Evolutionary conservation across 2,888 invertebrate species (phyloP).

Genomic region (Yponomeuta malinellus): DNA sequence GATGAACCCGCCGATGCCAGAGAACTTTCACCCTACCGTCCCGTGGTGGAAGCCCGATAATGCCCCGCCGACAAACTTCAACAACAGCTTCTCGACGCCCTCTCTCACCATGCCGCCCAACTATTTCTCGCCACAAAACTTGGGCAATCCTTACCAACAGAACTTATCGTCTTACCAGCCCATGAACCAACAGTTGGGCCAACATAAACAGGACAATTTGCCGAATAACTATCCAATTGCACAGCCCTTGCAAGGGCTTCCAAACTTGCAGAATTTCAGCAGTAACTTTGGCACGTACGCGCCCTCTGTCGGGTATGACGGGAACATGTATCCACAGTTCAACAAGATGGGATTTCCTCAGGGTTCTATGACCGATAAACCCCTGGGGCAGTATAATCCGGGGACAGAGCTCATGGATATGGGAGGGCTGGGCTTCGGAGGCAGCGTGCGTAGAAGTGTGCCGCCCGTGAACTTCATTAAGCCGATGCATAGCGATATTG

Average conservation of each 20-base stretch:
- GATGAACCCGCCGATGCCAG: conserved; percentile 26
- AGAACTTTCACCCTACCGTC: conserved; percentile 38
- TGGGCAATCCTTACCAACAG: conserved; percentile 15
- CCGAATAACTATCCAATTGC: not conserved
- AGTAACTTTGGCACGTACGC: conserved; percentile 47
- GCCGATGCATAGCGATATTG: not conserved
- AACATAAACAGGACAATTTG: not conserved
- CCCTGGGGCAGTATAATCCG: conserved; percentile 34
- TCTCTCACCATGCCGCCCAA: conserved; percentile 38
- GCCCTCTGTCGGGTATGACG: conserved; percentile 49
- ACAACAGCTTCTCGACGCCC: conserved; percentile 17
- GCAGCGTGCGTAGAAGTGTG: conserved; percentile 24
- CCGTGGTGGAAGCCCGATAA: conserved; percentile 60
- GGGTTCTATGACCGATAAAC: not conserved
- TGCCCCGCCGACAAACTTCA: conserved; percentile 30
- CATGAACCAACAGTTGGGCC: not conserved
- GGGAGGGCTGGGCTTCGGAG: conserved; percentile 36
- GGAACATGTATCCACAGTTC: conserved; percentile 64
- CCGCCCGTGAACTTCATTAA: conserved; percentile 29
- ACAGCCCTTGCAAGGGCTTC: conserved; percentile 29
- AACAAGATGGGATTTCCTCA: conserved; percentile 37
- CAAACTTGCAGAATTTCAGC: conserved; percentile 51
- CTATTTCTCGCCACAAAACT: conserved; percentile 25
- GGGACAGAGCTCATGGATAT: conserved; percentile 44
- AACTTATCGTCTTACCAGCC: conserved; percentile 3